These are phyloP conservation scores for Copsychus sechellarum DNA, from an alignment of 2,113 vertebrate genomes.

Conservation along the genomic window DNA sequence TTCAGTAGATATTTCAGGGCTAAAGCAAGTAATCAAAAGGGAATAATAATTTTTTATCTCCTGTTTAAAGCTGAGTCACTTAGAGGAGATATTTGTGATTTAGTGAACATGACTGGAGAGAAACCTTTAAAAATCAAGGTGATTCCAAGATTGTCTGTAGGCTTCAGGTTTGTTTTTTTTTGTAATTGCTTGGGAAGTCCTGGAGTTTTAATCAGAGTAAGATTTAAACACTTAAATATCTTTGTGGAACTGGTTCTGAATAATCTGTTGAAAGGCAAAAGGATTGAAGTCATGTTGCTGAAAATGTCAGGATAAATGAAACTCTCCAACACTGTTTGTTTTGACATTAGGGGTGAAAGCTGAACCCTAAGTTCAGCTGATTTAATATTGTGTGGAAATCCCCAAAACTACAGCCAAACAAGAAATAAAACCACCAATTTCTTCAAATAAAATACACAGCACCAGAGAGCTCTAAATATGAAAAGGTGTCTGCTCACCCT, in stretches of 20 bases:
- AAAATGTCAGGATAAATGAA: not conserved
- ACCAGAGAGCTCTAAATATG: not conserved
- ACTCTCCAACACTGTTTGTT: not conserved
- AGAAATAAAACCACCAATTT: not conserved
- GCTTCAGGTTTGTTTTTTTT: not conserved
- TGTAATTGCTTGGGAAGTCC: not conserved
- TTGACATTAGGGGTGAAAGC: not conserved
- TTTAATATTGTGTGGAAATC: not conserved
- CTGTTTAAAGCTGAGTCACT: not conserved
- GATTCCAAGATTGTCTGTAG: not conserved
- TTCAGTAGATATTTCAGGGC: not conserved
- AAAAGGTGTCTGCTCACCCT: conserved; percentile 74
- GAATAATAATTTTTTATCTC: not conserved
- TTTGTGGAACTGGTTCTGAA: not conserved
- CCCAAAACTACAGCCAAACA: not conserved
- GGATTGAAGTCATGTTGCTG: not conserved
- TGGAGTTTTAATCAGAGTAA: not conserved
- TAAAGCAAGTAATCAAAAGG: not conserved
- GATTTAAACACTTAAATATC: not conserved
- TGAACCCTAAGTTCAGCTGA: not conserved
- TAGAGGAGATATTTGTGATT: not conserved
- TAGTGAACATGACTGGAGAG: not conserved
- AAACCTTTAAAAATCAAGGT: not conserved
- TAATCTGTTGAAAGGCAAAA: not conserved
- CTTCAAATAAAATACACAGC: not conserved